Base-by-base conservation (phyloP, 2,797 vertebrate species). In the Anolis apletophallus region DNA sequence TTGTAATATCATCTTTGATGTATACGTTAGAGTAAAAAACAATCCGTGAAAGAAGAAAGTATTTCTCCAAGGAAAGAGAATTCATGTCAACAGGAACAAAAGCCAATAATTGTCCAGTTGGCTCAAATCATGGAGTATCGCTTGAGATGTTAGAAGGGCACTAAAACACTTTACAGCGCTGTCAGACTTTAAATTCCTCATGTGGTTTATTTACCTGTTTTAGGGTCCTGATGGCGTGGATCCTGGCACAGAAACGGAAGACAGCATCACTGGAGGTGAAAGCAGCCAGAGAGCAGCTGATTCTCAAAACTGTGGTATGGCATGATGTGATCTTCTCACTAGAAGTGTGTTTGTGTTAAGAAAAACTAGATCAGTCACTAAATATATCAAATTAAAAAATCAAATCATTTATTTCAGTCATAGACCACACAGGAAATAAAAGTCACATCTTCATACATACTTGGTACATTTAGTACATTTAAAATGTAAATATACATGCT, bases 211-310 rank as follows among this genome's bases (percentile, higher is more conserved):
- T 83, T 87, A 75, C 71, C 50, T 8, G 17, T 67, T 87, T 91
- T 94, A 99, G 99, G 98, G 97, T 90, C 97, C 97, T 93, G 98
- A 99, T 55, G 97, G 97, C 87, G 98, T 98, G 5, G 99, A 99
- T 92, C 98, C 98, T 0, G 97, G 98, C 90, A 99, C 98, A 7
- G 99, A 99, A 95, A 99, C 98, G 0, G 99, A 99, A 93, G 98
- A 99, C 94, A 98, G 98, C 96, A 93, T 99, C 94, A 97, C 98
- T 93, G 97, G 97, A 91, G 96, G 97, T 2, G 98, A 99, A 96
- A 98, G 97, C 95, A 97, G 95, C 95, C 99, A 98, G 90, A 97
- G 98, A 84, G 97, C 98, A 75, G 97, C 98, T 73, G 98, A 99
- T 95, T 98, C 98, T 89, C 98, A 98, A 87, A 98, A 97, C 88